Base-by-base conservation (phyloP, 2,797 vertebrate species). In the Spatula versicolor region DNA sequence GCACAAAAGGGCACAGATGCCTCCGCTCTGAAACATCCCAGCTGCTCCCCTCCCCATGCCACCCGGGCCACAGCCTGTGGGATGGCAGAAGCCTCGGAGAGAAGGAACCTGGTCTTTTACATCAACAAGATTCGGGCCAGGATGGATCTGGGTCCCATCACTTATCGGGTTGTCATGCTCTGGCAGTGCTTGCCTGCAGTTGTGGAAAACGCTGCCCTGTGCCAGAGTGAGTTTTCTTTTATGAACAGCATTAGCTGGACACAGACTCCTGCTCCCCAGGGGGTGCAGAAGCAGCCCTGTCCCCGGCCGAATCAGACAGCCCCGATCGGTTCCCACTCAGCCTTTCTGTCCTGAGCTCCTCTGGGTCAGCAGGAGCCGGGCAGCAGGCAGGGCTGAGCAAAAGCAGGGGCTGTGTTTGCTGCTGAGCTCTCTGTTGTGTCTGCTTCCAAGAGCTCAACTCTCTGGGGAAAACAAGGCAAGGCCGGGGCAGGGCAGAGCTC, bases 11-110 rank as follows among this genome's bases (percentile, higher is more conserved):
- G 89, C 93, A 96, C 82, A 63, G 55, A 91, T 90, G 66, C 93
- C 87, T 95, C 89, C 45, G 69, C 89, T 92, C 89, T 91, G 95
- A 95, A 92, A 88, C 73, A 91, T 90, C 66, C 82, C 96, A 96
- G 93, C 95, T 87, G 84, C 63, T 67, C 56, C 50, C 20, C 26
- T 21, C 28, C 20, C 82, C 67, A 73, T 13, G 66, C 75, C 16
- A 23, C 91, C 83, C 54, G 5, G 68, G 58, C 35, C 62, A 19
- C 31, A 18, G 91, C 26, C 54, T 7, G 17, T 0, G 19, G 82
- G 37, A 68, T 0, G 22, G 79, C 79, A 92, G 73, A n/a, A 59
- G 43, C 80, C 54, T 11, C 21, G 66, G 72, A 63, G 69, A 91
- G 87, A 73, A 80, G 73, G 62, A 86, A 90, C 1, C 5, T 11